Evolutionary conservation across 2,888 invertebrate genomes (phyloP), one percentile per base, ranked within the genome.

Genomic region (Stramonita haemastoma): DNA sequence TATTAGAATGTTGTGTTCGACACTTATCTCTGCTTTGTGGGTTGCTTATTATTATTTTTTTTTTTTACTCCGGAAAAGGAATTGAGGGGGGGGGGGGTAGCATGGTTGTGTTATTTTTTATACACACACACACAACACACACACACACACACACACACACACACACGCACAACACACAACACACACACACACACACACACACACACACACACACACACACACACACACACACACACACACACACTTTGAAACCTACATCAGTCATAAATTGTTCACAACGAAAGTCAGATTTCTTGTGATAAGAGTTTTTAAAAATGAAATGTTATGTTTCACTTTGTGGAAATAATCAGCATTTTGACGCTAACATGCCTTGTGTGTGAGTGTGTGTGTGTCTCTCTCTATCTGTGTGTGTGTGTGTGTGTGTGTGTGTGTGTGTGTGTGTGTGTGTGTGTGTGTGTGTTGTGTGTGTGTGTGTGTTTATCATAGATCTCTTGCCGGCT

Each of bases 61-160:
- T 26, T 66, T 66, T 26, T 66, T 66, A 6, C 66, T 66, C 26
- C 17, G 26, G 26, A 60, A 60, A 60, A 60, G 17, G 17, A 66
- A 66, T 17, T 29, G 56, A 2, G 22, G 15, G 36, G 36, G 56
- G 13, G 22, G 22, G 83, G 34, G 36, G 13, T 11, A 11, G 1
- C 4, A 46, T 2, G 6, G 34, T 2, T 22, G 6, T 17, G 26
- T 34, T 34, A 22, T 36, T 46, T 6, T 56, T 36, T n/a, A 57
- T 8, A 79, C 34, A 32, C 79, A 79, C 32, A 32, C 32, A n/a
- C 79, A 79, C 79, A 79, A 32, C 79, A 79, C 32, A 79, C 29
- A 79, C 29, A 79, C 79, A 79, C 79, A 32, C 79, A 79, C 79
- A 79, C 29, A 32, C 79, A 79, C 29, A 79, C 73, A 73, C 73